These are phyloP conservation scores for Ormyrus nitidulus DNA, from an alignment of 2,888 invertebrate species.

Conservation along the genomic window DNA sequence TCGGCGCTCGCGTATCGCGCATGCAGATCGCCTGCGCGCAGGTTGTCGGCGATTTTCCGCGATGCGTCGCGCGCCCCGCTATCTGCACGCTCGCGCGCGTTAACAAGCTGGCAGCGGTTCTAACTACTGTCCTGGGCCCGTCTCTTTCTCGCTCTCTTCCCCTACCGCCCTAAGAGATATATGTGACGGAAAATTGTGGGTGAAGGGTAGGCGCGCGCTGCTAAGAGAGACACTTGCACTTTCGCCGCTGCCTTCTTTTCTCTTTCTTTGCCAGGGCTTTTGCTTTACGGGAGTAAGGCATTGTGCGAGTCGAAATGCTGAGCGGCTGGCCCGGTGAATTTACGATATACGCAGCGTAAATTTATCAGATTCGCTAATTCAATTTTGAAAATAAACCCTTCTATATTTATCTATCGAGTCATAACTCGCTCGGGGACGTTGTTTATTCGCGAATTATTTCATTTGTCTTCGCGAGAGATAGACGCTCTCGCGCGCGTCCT, in stretches of 20 bases:
- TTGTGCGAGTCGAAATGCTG: not conserved
- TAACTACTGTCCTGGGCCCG: conserved; percentile 70
- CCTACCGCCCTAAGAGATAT: conserved; percentile 65
- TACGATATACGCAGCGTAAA: not conserved
- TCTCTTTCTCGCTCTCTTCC: conserved; percentile 10
- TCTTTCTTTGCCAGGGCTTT: not conserved
- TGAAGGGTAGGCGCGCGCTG: conserved; percentile 63
- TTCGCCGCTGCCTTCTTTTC: not conserved
- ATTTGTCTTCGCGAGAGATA: conserved; percentile 59
- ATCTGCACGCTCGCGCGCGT: conserved; percentile 59
- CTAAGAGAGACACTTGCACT: not conserved
- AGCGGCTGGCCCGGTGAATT: not conserved
- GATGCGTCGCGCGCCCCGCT: conserved; percentile 48
- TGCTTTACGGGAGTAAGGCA: not conserved
- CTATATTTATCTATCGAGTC: conserved; percentile 3
- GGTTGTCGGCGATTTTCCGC: conserved; percentile 61
- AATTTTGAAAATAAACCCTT: conserved; percentile 12
- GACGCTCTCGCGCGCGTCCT: no score
- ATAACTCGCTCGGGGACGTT: conserved; percentile 29
- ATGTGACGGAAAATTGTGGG: conserved; percentile 75
- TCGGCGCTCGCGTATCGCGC: conserved; percentile 39
- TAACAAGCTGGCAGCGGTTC: conserved; percentile 75
- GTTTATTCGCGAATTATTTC: conserved; percentile 69
- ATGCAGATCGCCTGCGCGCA: conserved; percentile 43
- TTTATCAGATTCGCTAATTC: conserved; percentile 2